Conservation (phyloP, 1,140 invertebrate species). For the Polypedilum vanderplanki region DNA sequence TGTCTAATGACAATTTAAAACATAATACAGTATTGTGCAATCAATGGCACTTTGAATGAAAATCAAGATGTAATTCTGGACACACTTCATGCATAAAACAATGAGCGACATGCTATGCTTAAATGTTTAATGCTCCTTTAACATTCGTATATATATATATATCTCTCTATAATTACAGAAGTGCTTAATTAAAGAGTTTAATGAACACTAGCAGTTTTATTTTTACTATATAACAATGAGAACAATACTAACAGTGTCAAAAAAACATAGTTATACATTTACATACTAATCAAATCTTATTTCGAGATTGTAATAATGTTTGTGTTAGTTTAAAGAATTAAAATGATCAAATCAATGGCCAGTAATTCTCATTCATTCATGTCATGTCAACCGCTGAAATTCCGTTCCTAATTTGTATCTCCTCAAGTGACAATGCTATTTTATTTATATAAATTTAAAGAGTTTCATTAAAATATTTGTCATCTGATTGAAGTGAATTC, state of each 20-base stretch:
- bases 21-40: background rate
- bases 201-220: background rate
- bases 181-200: background rate
- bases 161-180: background rate
- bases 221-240: no score
- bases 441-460: no score
- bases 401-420: background rate
- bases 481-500: no score
- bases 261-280: no score
- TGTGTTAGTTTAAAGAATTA: no score
- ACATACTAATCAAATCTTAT: no score
- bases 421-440: background rate
- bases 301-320: no score
- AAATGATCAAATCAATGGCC: no score
- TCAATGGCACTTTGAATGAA: background rate
- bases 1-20: background rate
- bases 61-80: slow-evolving; percentile 8
- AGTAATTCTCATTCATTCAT: background rate
- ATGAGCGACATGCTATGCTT: background rate
- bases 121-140: background rate
- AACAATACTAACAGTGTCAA: no score
- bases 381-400: background rate
- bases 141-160: background rate
- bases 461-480: no score
- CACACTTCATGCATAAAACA: slow-evolving; percentile 12